Conservation (phyloP, 2,888 invertebrate species). For the Lepidonotus clava region DNA sequence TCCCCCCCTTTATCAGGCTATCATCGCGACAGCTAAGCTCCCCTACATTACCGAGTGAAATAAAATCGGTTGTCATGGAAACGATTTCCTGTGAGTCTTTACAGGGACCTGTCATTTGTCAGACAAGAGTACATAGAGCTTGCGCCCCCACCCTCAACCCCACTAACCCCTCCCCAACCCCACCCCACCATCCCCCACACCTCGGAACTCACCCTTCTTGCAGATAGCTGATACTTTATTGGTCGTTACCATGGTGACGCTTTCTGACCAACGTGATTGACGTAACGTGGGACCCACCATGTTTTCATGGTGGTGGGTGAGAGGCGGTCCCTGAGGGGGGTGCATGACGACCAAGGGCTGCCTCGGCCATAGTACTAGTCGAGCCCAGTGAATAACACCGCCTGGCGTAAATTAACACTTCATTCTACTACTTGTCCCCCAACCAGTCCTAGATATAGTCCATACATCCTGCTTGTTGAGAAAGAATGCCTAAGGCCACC, state of each 20-base stretch:
- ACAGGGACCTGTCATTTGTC: slow-evolving; percentile 14
- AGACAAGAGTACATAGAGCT: background rate
- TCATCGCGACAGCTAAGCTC: background rate
- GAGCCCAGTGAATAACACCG: too few relatives aligned
- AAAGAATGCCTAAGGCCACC: too few relatives aligned
- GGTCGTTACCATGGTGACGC: slow-evolving; percentile 3
- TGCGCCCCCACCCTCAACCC: background rate
- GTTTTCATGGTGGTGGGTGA: slow-evolving; percentile 4
- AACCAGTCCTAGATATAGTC: too few relatives aligned
- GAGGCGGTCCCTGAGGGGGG: too few relatives aligned
- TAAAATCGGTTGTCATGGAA: slow-evolving; percentile 28
- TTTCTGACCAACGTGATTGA: slow-evolving; percentile 1
- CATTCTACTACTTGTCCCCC: too few relatives aligned
- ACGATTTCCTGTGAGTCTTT: slow-evolving; percentile 19
- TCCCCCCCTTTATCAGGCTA: background rate
- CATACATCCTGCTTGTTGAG: too few relatives aligned
- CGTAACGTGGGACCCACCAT: background rate
- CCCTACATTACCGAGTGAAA: slow-evolving; percentile 6
- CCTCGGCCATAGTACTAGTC: too few relatives aligned
- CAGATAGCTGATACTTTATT: slow-evolving; percentile 24
- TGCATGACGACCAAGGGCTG: too few relatives aligned
- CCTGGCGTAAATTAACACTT: too few relatives aligned
- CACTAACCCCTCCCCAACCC: background rate
- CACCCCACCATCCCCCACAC: background rate
- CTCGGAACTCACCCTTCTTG: background rate